Conservation (phyloP, 2,113 vertebrate genomes). For the Ammospiza nelsoni region DNA sequence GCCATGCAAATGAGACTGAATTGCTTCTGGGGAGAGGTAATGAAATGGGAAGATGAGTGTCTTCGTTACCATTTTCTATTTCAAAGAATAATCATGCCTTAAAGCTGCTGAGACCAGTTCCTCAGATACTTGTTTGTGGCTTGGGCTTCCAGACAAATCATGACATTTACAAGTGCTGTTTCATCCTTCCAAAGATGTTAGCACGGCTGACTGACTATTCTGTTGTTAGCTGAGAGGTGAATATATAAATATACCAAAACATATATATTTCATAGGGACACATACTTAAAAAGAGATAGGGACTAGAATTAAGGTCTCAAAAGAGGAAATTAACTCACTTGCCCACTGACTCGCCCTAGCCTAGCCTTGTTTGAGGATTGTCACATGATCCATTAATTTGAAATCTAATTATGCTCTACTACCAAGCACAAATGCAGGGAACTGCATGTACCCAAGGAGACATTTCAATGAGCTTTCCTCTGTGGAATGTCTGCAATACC, state of each 20-base stretch:
- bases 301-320: neutral
- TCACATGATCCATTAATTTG: conserved; percentile 58
- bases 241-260: neutral
- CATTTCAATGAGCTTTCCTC: conserved; percentile 60
- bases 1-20: conserved; percentile 24
- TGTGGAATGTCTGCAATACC: conserved; percentile 60
- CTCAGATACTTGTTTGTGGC: neutral
- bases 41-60: conserved; percentile 31
- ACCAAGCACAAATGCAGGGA: conserved; percentile 62
- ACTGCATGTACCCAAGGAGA: conserved; percentile 63
- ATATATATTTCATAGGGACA: neutral
- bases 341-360: conserved; percentile 57
- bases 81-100: conserved; percentile 29
- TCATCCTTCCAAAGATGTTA: neutral
- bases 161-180: neutral
- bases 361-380: conserved; percentile 40
- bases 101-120: neutral
- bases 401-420: conserved; percentile 61
- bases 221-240: neutral
- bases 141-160: neutral
- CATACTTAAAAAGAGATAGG: neutral
- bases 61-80: conserved; percentile 35
- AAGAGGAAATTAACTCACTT: neutral
- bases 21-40: conserved; percentile 29
- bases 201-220: neutral